Percentiles rank a stretch among this genome's conserved stretches.
phyloP scores from a whole-genome alignment of 2,888 invertebrate genomes.

The Spilarctia lutea region DNA sequence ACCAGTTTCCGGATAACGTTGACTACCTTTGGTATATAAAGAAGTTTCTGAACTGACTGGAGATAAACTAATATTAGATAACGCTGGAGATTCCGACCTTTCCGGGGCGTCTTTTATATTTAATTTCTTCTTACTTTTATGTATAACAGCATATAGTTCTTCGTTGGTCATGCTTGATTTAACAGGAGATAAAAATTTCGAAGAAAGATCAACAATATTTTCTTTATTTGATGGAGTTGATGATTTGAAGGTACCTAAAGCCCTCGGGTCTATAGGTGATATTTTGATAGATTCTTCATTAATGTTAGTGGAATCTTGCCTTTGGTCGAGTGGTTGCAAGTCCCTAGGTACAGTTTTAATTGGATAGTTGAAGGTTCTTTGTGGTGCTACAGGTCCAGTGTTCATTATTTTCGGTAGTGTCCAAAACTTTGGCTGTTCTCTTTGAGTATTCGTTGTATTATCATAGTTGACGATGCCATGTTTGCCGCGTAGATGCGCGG shows the following conservation, averaged over 20 bases:
- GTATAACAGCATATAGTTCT: conserved; percentile 91
- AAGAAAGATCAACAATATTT: conserved; percentile 81
- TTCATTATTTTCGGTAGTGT: conserved; percentile 83
- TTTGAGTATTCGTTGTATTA: conserved; percentile 58
- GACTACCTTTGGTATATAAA: conserved; percentile 74
- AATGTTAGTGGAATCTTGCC: conserved; percentile 33
- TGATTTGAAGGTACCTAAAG: conserved; percentile 87
- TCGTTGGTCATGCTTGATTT: conserved; percentile 93
- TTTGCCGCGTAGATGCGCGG: conserved; percentile 73
- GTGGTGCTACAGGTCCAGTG: conserved; percentile 56
- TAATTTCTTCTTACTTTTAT: conserved; percentile 91
- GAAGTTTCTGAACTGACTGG: conserved; percentile 83
- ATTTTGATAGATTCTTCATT: conserved; percentile 84
- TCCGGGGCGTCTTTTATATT: conserved; percentile 88
- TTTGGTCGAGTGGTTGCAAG: conserved; percentile 48
- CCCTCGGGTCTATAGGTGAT: conserved; percentile 90
- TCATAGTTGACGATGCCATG: conserved; percentile 73
- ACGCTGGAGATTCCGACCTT: conserved; percentile 80
- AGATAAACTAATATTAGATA: conserved; percentile 80
- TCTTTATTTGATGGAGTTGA: conserved; percentile 89
- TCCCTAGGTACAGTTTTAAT: conserved; percentile 54
- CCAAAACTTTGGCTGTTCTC: conserved; percentile 85
- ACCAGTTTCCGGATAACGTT: conserved; percentile 87
- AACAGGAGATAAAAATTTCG: conserved; percentile 87
- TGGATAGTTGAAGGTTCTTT: conserved; percentile 59